Evolutionary conservation across 2,113 vertebrate genomes (phyloP).

Genomic region (Laticauda colubrina): DNA sequence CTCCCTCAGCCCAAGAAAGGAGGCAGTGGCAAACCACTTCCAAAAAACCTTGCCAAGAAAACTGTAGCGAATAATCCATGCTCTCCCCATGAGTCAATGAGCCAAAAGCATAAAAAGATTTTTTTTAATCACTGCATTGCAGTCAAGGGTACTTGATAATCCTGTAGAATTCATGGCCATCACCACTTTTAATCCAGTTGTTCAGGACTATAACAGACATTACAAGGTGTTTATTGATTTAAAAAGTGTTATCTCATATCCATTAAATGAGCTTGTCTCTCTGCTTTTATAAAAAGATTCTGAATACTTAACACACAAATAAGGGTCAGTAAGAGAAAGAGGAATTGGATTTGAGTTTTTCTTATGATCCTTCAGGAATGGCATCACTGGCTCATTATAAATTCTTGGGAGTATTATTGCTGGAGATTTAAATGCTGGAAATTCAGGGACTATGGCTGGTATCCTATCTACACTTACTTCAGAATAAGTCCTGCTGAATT

Average conservation of each 20-base stretch:
- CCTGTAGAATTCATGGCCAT: not conserved
- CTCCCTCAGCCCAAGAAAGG: not conserved
- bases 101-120: not conserved
- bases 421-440: conserved; percentile 14
- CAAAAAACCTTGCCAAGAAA: not conserved
- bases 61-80: not conserved
- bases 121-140: not conserved
- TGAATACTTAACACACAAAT: conserved; percentile 15
- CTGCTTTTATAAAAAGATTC: not conserved
- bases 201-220: conserved; percentile 21
- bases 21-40: not conserved
- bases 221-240: conserved; percentile 29
- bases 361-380: conserved; percentile 12
- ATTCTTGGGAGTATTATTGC: conserved; percentile 21
- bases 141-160: not conserved
- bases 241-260: not conserved
- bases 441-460: not conserved
- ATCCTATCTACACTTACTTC: not conserved
- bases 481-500: not conserved
- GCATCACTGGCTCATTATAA: conserved; percentile 7
- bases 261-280: conserved; percentile 41
- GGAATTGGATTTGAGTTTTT: not conserved
- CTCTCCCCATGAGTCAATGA: not conserved
- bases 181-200: conserved; percentile 8
- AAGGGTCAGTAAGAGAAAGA: conserved; percentile 19